Conservation (phyloP, 2,888 invertebrate genomes). For the Pyrocoelia pectoralis region DNA sequence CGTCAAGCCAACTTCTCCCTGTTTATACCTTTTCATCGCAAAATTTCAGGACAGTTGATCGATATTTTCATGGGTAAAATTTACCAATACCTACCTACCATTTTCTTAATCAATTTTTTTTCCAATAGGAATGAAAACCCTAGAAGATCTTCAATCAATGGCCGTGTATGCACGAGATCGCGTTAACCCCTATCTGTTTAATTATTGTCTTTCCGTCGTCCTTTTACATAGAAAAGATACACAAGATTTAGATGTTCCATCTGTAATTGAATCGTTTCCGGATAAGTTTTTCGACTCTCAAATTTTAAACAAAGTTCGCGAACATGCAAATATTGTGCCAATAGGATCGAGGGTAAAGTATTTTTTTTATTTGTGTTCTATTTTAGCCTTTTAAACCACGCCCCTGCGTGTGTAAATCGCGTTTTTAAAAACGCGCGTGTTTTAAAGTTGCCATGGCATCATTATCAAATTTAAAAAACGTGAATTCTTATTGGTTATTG, state of each 20-base stretch:
- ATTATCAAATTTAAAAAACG: too few relatives aligned
- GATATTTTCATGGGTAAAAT: slow-evolving; percentile 74
- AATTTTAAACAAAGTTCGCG: slow-evolving; percentile 73
- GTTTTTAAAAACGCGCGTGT: too few relatives aligned
- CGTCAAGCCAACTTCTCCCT: slow-evolving; percentile 75
- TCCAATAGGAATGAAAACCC: slow-evolving; percentile 71
- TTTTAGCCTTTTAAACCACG: too few relatives aligned
- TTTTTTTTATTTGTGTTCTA: too few relatives aligned
- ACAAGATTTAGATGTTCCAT: slow-evolving; percentile 73
- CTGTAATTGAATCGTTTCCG: slow-evolving; percentile 81
- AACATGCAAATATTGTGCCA: slow-evolving; percentile 71
- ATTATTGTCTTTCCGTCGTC: slow-evolving; percentile 80
- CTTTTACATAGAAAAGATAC: slow-evolving; percentile 78
- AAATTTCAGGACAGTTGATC: slow-evolving; percentile 75
- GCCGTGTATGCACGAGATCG: slow-evolving; percentile 76
- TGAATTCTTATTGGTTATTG: too few relatives aligned
- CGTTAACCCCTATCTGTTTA: slow-evolving; percentile 81
- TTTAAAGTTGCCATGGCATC: too few relatives aligned
- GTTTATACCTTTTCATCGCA: slow-evolving; percentile 75
- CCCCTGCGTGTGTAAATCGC: too few relatives aligned
- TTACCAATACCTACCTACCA: too few relatives aligned
- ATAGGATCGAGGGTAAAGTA: slow-evolving; percentile 68
- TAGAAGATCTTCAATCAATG: slow-evolving; percentile 75
- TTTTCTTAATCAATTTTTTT: too few relatives aligned
- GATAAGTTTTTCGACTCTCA: slow-evolving; percentile 82